Percentiles rank a stretch among this genome's conserved stretches.
These are phyloP conservation scores for Vireo altiloquus DNA, from an alignment of 2,113 vertebrate species.

Conservation along the genomic window DNA sequence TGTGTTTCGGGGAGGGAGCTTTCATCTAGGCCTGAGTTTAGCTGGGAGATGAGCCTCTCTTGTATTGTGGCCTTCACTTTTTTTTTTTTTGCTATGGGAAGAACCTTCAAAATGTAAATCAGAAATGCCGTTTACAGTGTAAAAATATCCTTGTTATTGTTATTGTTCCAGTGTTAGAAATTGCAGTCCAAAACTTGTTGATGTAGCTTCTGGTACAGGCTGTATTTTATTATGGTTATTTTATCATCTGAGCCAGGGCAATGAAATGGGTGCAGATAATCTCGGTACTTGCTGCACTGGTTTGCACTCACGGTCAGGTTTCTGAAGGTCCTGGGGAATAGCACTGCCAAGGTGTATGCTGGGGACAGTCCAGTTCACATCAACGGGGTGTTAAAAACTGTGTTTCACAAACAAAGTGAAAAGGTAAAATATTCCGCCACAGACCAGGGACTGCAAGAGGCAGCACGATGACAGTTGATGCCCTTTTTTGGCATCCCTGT, in stretches of 20 bases:
- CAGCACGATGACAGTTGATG: background rate
- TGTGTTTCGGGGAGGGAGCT: constrained; percentile 8
- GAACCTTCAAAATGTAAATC: background rate
- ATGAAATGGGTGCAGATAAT: background rate
- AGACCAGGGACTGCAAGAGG: background rate
- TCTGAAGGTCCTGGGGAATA: background rate
- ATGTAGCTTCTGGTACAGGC: background rate
- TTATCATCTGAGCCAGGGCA: background rate
- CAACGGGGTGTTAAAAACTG: no score
- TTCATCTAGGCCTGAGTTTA: constrained; percentile 5
- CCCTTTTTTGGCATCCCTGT: constrained; percentile 44
- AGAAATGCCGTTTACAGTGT: background rate
- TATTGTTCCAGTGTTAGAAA: background rate
- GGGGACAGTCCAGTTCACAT: background rate
- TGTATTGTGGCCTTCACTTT: background rate
- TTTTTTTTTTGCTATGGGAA: background rate
- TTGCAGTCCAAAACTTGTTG: background rate
- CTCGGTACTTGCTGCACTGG: background rate
- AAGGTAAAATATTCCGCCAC: background rate
- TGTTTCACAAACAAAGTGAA: background rate
- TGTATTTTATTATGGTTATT: background rate
- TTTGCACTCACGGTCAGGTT: background rate
- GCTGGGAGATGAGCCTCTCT: background rate
- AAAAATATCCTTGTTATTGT: background rate
- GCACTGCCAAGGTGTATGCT: background rate